These are phyloP conservation scores for Pseudococcus longispinus DNA, from an alignment of 2,888 invertebrate genomes.

Conservation along the genomic window DNA sequence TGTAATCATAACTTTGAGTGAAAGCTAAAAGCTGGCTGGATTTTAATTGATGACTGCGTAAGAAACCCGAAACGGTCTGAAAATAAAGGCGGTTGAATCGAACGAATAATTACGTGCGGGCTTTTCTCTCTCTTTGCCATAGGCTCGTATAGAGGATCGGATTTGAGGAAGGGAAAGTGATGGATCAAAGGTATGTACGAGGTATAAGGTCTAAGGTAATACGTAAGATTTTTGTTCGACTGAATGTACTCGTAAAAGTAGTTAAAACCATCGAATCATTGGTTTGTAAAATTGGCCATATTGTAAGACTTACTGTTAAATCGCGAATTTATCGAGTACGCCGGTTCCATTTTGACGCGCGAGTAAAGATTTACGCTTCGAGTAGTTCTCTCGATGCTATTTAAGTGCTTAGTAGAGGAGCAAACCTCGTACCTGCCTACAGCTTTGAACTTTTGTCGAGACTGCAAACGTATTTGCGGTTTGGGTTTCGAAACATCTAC, in stretches of 20 bases:
- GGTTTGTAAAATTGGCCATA: constrained; percentile 28
- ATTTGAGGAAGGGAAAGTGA: not conserved
- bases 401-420: not conserved
- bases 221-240: not conserved
- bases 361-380: not conserved
- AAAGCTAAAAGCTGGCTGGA: constrained; percentile 15
- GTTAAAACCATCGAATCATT: constrained; percentile 13
- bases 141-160: not conserved
- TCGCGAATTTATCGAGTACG: constrained; percentile 26
- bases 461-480: not conserved
- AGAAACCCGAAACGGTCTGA: not conserved
- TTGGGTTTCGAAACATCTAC: not conserved
- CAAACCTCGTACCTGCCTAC: not conserved
- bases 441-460: not conserved
- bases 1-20: constrained; percentile 24
- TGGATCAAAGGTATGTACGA: not conserved
- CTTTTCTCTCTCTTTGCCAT: not conserved
- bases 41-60: constrained; percentile 41
- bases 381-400: not conserved
- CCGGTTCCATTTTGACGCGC: not conserved
- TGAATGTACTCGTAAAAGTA: not conserved
- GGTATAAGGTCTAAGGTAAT: not conserved
- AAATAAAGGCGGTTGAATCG: not conserved
- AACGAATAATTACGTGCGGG: constrained; percentile 12
- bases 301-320: not conserved